Conservation (phyloP, 2,888 invertebrate genomes). For the Brachynemurus nebulosus region DNA sequence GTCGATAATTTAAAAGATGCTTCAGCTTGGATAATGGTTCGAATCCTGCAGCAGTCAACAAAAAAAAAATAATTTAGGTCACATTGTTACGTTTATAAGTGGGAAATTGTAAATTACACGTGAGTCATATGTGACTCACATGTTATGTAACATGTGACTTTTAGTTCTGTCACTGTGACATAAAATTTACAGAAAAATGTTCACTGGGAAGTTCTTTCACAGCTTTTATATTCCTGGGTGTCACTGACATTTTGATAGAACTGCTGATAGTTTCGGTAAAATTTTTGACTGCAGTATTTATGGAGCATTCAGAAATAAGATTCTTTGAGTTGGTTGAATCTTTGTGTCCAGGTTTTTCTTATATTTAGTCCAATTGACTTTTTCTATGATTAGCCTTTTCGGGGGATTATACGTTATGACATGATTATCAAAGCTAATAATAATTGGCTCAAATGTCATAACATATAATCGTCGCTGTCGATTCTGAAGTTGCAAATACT, state of each 20-base stretch:
- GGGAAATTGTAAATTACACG: no score
- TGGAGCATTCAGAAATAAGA: background rate
- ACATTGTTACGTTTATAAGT: conserved; percentile 8
- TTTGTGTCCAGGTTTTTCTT: background rate
- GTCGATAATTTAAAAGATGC: no score
- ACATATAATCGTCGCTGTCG: no score
- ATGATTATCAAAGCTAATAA: background rate
- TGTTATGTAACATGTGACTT: no score
- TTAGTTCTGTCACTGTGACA: no score
- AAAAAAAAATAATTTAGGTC: conserved; percentile 7
- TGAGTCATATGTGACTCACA: no score
- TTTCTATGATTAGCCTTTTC: background rate
- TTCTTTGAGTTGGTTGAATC: background rate
- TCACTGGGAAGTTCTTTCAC: conserved; percentile 1
- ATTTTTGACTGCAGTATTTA: no score
- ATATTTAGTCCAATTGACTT: conserved; percentile 3
- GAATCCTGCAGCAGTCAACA: no score
- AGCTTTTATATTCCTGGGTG: background rate
- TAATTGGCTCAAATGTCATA: background rate
- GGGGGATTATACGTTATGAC: background rate
- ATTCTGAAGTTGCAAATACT: no score
- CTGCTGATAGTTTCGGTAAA: background rate
- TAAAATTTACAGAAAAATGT: no score
- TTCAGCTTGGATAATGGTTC: no score
- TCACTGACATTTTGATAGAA: no score